Base-by-base conservation (phyloP, 2,888 invertebrate species). In the Polia nebulosa region DNA sequence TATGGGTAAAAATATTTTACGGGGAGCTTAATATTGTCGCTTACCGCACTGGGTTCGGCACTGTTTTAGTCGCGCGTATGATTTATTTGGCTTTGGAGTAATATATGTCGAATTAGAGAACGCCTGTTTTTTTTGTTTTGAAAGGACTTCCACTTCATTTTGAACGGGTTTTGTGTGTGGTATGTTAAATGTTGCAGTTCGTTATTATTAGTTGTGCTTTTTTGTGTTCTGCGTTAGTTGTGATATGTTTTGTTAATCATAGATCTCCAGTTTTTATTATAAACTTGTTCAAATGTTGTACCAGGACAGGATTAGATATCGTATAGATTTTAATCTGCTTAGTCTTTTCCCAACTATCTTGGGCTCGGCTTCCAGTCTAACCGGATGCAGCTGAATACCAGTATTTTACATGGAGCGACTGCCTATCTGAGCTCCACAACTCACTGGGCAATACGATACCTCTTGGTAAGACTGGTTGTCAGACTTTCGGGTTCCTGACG, bases 1-100 rank as follows among this genome's bases (percentile, higher is more conserved):
- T 95, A 95, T 94, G 89, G 89, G 89, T 89, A 91, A 93, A 93
- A 93, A 92, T 91, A 88, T 89, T 89, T 88, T 86, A 77, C 80
- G 75, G 78, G 78, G 78, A 83, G 88, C 79, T 88, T 90, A 88
- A 91, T 91, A 91, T 86, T 85, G 89, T 85, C 79, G 87, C 70
- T 75, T 82, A 82, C 83, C 81, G 22, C 81, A 82, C 79, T 77
- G 79, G 51, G 62, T 79, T 83, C 71, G 77, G 83, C 77, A 82
- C 49, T 82, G 73, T 72, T 78, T 82, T 83, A 83, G 73, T 61
- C 52, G 65, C 55, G 53, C 44, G 20, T 25, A 65, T 81, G 77
- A 82, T 83, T 83, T 83, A 82, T 82, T 72, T 44, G 25, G 32
- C 76, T 56, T 58, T 20, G 11, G 71, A 61, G 78, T 70, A 34